Conservation (phyloP, 2,797 vertebrate species). For the Rhynchonycteris naso region DNA sequence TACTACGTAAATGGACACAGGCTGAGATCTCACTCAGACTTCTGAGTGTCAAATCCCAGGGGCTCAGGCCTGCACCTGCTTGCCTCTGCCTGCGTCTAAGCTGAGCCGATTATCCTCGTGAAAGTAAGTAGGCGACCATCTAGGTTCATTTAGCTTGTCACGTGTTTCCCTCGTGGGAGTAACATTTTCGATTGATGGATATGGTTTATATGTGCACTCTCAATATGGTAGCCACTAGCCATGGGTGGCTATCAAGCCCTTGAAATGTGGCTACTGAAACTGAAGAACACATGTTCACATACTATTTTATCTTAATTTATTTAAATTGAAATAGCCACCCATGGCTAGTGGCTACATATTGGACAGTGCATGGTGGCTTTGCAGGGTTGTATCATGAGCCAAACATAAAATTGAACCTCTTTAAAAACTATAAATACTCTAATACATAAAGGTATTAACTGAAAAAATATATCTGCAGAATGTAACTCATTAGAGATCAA, state of each 20-base stretch:
- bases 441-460: neutral
- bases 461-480: neutral
- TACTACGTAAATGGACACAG: neutral
- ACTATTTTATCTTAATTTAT: constrained; percentile 40
- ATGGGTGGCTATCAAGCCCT: neutral
- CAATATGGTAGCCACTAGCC: neutral
- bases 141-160: neutral
- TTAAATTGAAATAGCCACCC: constrained; percentile 1
- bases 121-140: constrained; percentile 20
- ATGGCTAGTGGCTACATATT: neutral
- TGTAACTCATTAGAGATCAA: neutral
- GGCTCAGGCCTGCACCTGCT: neutral
- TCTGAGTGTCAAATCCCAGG: neutral
- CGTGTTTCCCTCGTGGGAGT: neutral
- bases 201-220: neutral
- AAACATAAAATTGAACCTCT: neutral
- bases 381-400: neutral
- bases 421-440: neutral
- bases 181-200: neutral
- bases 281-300: neutral
- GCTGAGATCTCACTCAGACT: neutral
- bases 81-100: neutral
- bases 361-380: neutral
- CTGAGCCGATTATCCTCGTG: neutral
- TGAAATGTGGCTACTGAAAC: neutral